Base-by-base conservation (phyloP, 2,888 invertebrate genomes). In the Rhagophthalmus giganteus region DNA sequence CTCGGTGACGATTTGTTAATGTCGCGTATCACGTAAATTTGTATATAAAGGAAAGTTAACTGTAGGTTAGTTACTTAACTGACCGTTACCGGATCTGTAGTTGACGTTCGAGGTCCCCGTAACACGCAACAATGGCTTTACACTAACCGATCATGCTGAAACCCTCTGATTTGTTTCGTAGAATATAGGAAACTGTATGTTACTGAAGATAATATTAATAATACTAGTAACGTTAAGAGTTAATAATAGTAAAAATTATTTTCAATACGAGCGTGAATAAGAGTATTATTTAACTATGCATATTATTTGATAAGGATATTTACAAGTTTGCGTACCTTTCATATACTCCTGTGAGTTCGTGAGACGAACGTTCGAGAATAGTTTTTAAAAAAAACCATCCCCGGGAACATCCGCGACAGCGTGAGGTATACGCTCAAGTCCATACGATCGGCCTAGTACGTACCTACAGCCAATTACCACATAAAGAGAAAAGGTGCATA, bases 11-110 rank as follows among this genome's bases (percentile, higher is more conserved):
- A 54, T 44, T 31, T 45, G 49, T 57, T 52, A 44, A 25, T 39
- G 35, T 37, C 44, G 51, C 31, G 39, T 37, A 26, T 37, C 12
- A 37, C 12, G 24, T 26, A 26, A 9, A 61, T 62, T 63, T 69
- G 69, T 69, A 69, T 67, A 70, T 70, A 69, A 46, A 63, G 67
- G 66, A 69, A 63, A 68, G 66, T 68, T 67, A 44, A 34, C 30
- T 39, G 41, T 54, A 54, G 42, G 16, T 27, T 54, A 54, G 44
- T 15, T 13, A 16, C 12, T 33, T 39, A 34, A 39, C 39, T 20
- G 8, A 28, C 14, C 13, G 47, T 27, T 31, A 37, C 48, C 31
- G 54, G 9, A 20, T 7, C 10, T 8, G 8, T 14, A 25, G 47
- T 40, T 40, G 45, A 45, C 28, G 13, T 46, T 31, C 34, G 35